phyloP scores from a whole-genome alignment of 2,797 vertebrate genomes.

The Enteromius trimaculatus region DNA sequence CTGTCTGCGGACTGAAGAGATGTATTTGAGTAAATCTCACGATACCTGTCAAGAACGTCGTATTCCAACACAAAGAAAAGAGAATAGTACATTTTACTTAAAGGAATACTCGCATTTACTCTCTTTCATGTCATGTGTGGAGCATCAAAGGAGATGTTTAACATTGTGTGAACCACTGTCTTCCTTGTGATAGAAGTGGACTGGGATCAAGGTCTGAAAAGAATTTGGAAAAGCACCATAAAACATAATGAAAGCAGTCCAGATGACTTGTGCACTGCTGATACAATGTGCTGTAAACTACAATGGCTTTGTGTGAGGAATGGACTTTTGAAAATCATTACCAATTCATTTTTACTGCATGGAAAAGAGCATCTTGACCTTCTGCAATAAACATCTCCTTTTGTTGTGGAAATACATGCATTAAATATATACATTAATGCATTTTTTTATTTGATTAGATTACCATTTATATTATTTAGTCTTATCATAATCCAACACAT shows the following conservation, averaged over 20 bases:
- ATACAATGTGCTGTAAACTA: background rate
- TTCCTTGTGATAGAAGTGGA: background rate
- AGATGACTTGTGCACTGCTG: background rate
- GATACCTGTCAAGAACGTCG: background rate
- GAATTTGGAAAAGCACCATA: background rate
- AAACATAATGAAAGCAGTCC: background rate
- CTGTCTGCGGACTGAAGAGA: conserved; percentile 33
- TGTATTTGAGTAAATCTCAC: background rate
- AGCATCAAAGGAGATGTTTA: conserved; percentile 15
- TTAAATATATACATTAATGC: background rate
- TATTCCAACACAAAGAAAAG: background rate
- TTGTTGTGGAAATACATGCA: too few species aligned
- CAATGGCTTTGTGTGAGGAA: background rate
- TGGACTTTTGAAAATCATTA: background rate
- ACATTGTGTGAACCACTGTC: background rate
- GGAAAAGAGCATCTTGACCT: background rate
- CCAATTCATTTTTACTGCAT: background rate
- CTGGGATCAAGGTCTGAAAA: background rate
- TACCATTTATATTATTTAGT: background rate
- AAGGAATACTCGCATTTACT: background rate
- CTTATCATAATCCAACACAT: background rate
- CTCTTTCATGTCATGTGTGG: background rate
- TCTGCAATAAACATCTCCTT: background rate
- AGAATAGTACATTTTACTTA: background rate
- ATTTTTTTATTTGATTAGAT: background rate